A percentile compares a stretch with the other conserved stretches of the same genome.
Evolutionary conservation across 2,797 vertebrate genomes (phyloP).

Genomic region (Chelon auratus): DNA sequence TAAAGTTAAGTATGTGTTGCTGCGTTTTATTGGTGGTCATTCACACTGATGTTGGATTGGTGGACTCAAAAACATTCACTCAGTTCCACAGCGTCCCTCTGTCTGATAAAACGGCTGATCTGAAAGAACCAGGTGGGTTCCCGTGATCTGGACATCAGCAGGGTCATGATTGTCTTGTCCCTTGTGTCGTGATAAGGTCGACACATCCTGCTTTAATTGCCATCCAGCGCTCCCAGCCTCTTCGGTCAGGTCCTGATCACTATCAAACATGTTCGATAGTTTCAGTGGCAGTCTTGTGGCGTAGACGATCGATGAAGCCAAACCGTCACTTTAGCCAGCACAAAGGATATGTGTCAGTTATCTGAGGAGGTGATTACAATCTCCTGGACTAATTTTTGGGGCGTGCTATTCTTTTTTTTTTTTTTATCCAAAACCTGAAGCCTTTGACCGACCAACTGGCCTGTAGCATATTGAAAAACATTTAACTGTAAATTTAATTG

Average conservation of each 20-base stretch:
- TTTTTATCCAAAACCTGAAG: too few species aligned
- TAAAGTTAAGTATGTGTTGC: not conserved
- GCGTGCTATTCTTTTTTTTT: too few species aligned
- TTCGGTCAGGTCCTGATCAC: conserved; percentile 45
- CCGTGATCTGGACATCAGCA: conserved; percentile 26
- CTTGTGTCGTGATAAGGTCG: conserved; percentile 20
- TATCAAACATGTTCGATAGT: conserved; percentile 51
- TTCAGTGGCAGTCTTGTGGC: conserved; percentile 3
- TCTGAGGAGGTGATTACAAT: not conserved
- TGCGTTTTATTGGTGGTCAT: rapidly evolving
- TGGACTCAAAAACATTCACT: too few species aligned
- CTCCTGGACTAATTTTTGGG: too few species aligned
- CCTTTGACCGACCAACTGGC: too few species aligned
- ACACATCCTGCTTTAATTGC: conserved; percentile 42
- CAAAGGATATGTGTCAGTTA: conserved; percentile 3
- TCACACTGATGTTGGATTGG: not conserved
- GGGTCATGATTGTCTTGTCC: conserved; percentile 32
- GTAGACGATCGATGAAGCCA: not conserved
- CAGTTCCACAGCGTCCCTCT: not conserved
- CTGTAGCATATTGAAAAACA: too few species aligned
- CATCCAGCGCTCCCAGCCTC: conserved; percentile 7
- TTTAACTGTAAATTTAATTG: not conserved
- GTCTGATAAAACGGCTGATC: not conserved
- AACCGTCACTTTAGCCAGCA: not conserved
- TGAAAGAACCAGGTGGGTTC: not conserved